Evolutionary conservation across 2,888 invertebrate genomes (phyloP), one percentile per base, ranked within the genome.

Genomic region (Drosophila gaucha): DNA sequence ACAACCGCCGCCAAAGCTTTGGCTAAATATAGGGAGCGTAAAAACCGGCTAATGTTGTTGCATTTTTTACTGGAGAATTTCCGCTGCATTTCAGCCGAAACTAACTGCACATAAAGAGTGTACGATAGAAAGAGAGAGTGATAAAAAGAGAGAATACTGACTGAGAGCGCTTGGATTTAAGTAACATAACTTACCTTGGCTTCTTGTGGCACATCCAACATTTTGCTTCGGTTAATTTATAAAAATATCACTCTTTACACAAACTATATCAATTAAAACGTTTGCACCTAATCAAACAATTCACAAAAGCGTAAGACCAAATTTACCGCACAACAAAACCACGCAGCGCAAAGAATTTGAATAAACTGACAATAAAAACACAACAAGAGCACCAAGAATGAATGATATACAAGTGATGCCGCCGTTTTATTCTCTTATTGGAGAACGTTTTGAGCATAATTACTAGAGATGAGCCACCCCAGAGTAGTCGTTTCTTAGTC

Each of bases 181-280:
- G 24, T 10, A 16, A 28, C 10, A 28, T 22, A 30, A 69, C 89
- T 83, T 77, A 91, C 91, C 88, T 91, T 90, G 30, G 79, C 79
- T 78, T 90, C 91, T 46, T 84, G 79, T 56, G 91, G 91, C 35
- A 91, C 69, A 84, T 89, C 90, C 75, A 91, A 84, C 91, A 91
- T 91, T 67, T 66, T 60, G 43, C 10, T 57, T 68, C 44, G 47
- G 30, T 28, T 55, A n/a, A 9, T 46, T 56, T 22, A 47, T 51
- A 28, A 22, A 44, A 38, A 55, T 28, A 33, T 6, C 46, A 55
- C 38, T 16, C 12, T 52, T 49, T 16, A 49, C n/a, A 38, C 41
- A 39, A 46, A 51, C 6, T 9, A 6, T 12, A 2, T 28, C 12
- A 47, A 36, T 26, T 31, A 10, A 33, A 47, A 30, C 30, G 5